These are phyloP conservation scores for Scomber scombrus DNA, from an alignment of 2,113 vertebrate genomes.

Conservation along the genomic window DNA sequence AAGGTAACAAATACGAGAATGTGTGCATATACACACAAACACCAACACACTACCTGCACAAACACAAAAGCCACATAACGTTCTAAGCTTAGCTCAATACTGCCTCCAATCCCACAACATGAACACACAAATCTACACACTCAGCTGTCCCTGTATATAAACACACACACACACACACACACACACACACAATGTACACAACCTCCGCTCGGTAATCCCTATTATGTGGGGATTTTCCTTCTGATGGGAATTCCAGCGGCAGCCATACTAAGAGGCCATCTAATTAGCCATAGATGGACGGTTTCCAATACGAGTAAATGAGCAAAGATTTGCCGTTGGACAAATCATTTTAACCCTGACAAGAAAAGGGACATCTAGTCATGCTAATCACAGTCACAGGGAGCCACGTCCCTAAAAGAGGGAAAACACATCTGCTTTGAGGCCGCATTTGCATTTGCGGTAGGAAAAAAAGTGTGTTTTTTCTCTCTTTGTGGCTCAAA, in stretches of 20 bases:
- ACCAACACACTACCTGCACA: background rate
- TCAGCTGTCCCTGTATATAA: background rate
- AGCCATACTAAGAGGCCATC: slow-evolving; percentile 50
- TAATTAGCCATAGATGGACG: slow-evolving; percentile 75
- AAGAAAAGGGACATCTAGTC: slow-evolving; percentile 44
- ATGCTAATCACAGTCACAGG: slow-evolving; percentile 39
- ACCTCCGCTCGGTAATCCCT: slow-evolving; percentile 55
- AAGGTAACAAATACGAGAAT: too few species aligned
- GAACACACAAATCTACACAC: slow-evolving; percentile 27
- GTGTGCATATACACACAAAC: background rate
- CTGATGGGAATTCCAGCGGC: slow-evolving; percentile 68
- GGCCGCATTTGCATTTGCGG: slow-evolving; percentile 39
- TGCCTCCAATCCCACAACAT: slow-evolving; percentile 32
- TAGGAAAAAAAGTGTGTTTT: slow-evolving; percentile 1
- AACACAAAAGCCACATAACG: slow-evolving; percentile 9
- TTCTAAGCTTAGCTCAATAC: slow-evolving; percentile 41
- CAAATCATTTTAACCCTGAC: slow-evolving; percentile 71
- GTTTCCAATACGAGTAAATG: slow-evolving; percentile 68
- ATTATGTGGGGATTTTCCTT: slow-evolving; percentile 76
- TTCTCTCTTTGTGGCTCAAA: slow-evolving; percentile 18
- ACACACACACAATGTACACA: slow-evolving; percentile 4
- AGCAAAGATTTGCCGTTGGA: slow-evolving; percentile 63
- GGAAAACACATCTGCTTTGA: slow-evolving; percentile 34
- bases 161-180: slow-evolving; percentile 14
- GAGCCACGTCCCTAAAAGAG: background rate